Evolutionary conservation across 2,888 invertebrate genomes (phyloP).

Genomic region (Acanthosepion esculentum): DNA sequence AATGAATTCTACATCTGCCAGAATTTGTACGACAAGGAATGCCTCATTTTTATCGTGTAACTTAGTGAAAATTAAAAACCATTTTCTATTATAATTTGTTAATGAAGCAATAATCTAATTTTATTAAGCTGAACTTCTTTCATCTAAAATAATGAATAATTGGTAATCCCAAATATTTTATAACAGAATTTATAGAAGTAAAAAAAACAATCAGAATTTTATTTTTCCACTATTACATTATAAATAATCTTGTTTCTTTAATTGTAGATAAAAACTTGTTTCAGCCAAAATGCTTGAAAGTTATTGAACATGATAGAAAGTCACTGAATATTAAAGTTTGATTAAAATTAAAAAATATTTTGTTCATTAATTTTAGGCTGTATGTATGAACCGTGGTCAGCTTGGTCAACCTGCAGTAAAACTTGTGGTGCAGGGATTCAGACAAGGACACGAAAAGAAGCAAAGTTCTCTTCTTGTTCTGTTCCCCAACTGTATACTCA

Average conservation of each 20-base stretch:
- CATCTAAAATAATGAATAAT: background rate
- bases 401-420: constrained; percentile 41
- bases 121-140: no score
- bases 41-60: no score
- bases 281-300: background rate
- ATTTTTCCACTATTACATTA: background rate
- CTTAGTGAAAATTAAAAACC: no score
- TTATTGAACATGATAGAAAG: background rate
- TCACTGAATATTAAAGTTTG: background rate
- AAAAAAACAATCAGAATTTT: background rate
- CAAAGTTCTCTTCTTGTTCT: background rate
- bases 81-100: no score
- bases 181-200: background rate
- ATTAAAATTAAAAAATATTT: background rate
- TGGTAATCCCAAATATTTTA: background rate
- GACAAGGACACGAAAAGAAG: background rate
- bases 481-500: background rate
- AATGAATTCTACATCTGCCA: no score
- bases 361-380: background rate
- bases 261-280: no score
- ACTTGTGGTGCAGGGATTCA: background rate
- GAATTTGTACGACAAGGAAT: no score
- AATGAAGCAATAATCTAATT: no score
- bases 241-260: no score
- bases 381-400: constrained; percentile 3